phyloP scores from a whole-genome alignment of 2,797 vertebrate genomes.

The Neosilurus mollespiculum region DNA sequence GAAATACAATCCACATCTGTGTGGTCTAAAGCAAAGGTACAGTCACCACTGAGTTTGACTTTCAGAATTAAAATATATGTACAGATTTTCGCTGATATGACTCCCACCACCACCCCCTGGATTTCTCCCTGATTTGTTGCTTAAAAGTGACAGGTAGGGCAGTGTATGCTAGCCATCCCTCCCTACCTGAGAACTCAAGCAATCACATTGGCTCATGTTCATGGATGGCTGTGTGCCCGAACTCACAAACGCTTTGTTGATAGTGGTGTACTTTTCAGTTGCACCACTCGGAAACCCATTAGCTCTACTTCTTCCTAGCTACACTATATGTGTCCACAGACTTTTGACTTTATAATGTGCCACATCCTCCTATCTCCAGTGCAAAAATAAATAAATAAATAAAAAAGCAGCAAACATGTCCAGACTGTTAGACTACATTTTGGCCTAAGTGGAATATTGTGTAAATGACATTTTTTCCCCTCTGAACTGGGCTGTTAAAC shows the following conservation, averaged over 20 bases:
- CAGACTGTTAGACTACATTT: background rate
- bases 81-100: background rate
- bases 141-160: too few relatives aligned
- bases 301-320: background rate
- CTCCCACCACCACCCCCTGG: too few relatives aligned
- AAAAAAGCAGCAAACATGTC: background rate
- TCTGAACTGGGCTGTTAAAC: conserved; percentile 19
- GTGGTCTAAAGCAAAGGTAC: background rate
- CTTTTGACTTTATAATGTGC: too few relatives aligned
- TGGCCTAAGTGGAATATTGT: background rate
- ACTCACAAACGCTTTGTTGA: too few relatives aligned
- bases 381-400: background rate
- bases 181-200: too few relatives aligned
- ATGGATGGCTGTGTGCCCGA: too few relatives aligned
- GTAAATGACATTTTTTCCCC: background rate
- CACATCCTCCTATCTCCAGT: background rate
- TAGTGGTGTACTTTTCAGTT: too few relatives aligned
- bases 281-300: background rate
- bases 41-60: background rate
- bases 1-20: background rate
- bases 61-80: background rate
- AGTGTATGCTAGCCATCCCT: too few relatives aligned
- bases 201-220: too few relatives aligned
- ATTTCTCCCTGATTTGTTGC: too few relatives aligned
- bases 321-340: background rate